Evolutionary conservation across 2,797 vertebrate genomes (phyloP).

Genomic region (Mormyrus hasselquistii): DNA sequence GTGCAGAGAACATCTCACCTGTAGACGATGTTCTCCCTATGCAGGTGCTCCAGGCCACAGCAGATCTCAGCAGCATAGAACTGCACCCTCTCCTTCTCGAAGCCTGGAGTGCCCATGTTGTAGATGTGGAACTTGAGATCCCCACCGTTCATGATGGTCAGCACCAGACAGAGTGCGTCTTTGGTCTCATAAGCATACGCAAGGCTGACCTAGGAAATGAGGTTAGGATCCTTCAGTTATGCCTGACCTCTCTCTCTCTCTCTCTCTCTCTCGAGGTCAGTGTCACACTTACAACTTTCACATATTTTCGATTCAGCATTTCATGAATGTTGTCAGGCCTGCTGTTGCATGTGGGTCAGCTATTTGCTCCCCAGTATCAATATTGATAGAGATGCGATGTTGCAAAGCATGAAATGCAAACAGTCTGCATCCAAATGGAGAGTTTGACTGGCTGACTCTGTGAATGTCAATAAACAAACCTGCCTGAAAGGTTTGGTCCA

Average conservation of each 20-base stretch:
- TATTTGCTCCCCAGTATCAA: not conserved
- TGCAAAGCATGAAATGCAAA: not conserved
- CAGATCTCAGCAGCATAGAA: conserved; percentile 79
- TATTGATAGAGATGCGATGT: not conserved
- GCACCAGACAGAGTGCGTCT: conserved; percentile 70
- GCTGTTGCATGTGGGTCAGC: not conserved
- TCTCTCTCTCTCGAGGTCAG: not conserved
- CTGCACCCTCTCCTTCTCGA: conserved; percentile 51
- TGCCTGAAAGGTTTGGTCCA: not conserved
- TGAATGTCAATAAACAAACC: not conserved
- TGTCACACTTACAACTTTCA: not conserved
- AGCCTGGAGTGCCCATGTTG: conserved; percentile 64
- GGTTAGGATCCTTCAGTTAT: not conserved
- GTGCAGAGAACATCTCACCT: conserved; percentile 51
- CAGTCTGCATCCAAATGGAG: not conserved
- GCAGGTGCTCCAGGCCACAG: conserved; percentile 73
- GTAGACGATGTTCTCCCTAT: conserved; percentile 68
- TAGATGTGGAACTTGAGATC: conserved; percentile 79
- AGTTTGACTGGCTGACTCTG: not conserved
- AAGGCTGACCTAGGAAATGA: conserved; percentile 65
- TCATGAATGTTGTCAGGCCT: not conserved
- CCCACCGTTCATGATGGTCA: conserved; percentile 79
- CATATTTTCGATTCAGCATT: not conserved
- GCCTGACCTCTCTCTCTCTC: not conserved
- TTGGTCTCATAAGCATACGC: conserved; percentile 78